phyloP scores from a whole-genome alignment of 1,140 invertebrate genomes.

The Diuraphis noxia region DNA sequence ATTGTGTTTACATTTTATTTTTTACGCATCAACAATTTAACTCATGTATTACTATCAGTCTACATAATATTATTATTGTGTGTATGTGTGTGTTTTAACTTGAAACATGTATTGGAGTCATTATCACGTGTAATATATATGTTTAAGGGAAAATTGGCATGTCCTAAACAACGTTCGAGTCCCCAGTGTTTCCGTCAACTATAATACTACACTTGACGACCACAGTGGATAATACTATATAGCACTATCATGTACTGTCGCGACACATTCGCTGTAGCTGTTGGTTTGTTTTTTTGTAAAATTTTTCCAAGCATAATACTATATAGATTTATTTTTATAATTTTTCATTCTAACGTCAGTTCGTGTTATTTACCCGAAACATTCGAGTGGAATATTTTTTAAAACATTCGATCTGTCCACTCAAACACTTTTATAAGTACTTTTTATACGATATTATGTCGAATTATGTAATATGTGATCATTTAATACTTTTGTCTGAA shows the following conservation, averaged over 20 bases:
- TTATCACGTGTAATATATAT: no score
- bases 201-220: not conserved
- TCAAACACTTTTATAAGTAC: not conserved
- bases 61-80: not conserved
- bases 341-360: not conserved
- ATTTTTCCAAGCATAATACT: not conserved
- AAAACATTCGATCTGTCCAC: not conserved
- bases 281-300: not conserved
- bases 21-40: not conserved
- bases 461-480: no score
- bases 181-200: not conserved
- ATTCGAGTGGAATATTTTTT: not conserved
- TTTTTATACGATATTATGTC: no score
- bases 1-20: not conserved
- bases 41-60: not conserved
- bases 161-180: conserved; percentile 2
- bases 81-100: not conserved
- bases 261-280: not conserved
- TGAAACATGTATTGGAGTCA: not conserved
- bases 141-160: conserved; percentile 44
- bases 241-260: no score
- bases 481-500: no score
- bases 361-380: not conserved
- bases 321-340: no score
- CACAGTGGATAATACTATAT: not conserved